phyloP scores from a whole-genome alignment of 64 coral and sea anemone species.

The Dendrophyllia cribrosa region DNA sequence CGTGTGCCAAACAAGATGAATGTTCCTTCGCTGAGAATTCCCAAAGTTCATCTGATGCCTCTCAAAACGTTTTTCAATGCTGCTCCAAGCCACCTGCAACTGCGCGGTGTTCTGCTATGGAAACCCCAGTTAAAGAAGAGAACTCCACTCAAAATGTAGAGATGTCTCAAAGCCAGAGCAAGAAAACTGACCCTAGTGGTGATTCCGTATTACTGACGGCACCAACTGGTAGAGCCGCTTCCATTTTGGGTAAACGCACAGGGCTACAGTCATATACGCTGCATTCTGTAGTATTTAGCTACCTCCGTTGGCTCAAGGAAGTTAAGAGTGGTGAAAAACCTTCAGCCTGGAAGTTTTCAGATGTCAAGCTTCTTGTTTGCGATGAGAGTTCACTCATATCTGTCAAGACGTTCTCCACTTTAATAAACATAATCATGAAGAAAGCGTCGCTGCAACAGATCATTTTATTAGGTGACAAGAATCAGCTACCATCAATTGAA shows the following conservation, averaged over 20 bases:
- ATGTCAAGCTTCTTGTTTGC: slow-evolving; percentile 62
- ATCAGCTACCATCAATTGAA: slow-evolving; percentile 78
- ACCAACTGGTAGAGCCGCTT: slow-evolving; percentile 75
- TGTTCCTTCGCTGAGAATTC: neutral
- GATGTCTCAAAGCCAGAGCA: neutral
- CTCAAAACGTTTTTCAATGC: neutral
- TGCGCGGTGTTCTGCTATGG: neutral
- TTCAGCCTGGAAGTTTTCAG: slow-evolving; percentile 55
- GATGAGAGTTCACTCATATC: slow-evolving; percentile 70
- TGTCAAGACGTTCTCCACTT: slow-evolving; percentile 49
- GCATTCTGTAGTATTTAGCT: slow-evolving; percentile 74
- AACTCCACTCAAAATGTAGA: neutral
- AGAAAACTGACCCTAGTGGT: slow-evolving; percentile 2
- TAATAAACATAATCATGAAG: slow-evolving; percentile 44
- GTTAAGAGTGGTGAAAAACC: neutral
- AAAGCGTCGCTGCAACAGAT: slow-evolving; percentile 56
- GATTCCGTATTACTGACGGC: slow-evolving; percentile 64
- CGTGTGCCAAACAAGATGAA: neutral
- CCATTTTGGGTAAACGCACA: slow-evolving; percentile 68
- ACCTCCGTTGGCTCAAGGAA: neutral
- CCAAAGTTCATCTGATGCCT: neutral
- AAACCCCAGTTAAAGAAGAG: neutral
- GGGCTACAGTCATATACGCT: slow-evolving; percentile 46
- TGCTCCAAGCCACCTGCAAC: neutral
- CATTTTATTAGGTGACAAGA: slow-evolving; percentile 58